Evolutionary conservation across 2,113 vertebrate species (phyloP).

Genomic region (Edolisoma coerulescens): DNA sequence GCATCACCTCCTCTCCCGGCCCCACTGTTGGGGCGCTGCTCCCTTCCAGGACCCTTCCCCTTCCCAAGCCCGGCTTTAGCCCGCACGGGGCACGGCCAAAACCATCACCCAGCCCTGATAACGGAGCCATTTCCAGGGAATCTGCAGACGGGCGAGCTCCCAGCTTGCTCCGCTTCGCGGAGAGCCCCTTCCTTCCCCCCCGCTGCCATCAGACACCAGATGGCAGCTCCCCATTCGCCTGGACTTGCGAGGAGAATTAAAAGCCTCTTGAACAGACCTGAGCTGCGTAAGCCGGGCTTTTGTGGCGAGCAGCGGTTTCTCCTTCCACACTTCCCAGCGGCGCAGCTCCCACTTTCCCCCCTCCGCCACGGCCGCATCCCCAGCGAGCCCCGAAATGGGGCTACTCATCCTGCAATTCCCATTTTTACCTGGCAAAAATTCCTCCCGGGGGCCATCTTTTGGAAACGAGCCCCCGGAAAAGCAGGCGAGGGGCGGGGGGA

Average conservation of each 20-base stretch:
- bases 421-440: rapidly evolving
- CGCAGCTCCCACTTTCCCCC: rapidly evolving
- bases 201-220: constrained; percentile 42
- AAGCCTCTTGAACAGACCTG: background rate
- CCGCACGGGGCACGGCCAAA: rapidly evolving
- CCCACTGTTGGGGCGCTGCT: background rate
- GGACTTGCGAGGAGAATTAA: background rate
- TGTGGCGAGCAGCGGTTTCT: background rate
- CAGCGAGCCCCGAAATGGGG: background rate
- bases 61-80: background rate
- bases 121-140: background rate
- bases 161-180: background rate
- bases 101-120: rapidly evolving
- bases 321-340: background rate
- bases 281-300: background rate
- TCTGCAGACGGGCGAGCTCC: background rate
- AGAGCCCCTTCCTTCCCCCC: background rate
- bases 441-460: rapidly evolving
- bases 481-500: rapidly evolving
- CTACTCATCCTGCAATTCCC: background rate
- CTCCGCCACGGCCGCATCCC: background rate
- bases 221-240: constrained; percentile 6
- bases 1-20: background rate
- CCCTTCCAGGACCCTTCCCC: background rate
- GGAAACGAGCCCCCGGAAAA: background rate